A percentile compares a stretch with the other conserved stretches of the same genome.
phyloP scores from a whole-genome alignment of 1,140 invertebrate genomes.

The Hormaphis cornu region DNA sequence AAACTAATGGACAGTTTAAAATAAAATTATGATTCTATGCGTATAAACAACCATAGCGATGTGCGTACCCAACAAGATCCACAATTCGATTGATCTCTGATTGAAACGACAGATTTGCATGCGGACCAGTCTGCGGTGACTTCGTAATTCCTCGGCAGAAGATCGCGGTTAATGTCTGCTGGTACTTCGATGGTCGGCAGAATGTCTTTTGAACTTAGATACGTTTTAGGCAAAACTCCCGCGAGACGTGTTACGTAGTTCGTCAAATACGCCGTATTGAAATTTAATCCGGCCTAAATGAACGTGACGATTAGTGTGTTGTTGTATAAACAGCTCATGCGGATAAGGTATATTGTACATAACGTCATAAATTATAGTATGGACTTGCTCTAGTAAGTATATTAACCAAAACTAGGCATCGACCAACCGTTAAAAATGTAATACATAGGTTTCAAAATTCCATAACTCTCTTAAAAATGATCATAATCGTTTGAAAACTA shows the following conservation, averaged over 20 bases:
- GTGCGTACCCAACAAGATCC: slow-evolving; percentile 62
- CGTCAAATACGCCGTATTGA: background rate
- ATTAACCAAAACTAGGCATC: no score
- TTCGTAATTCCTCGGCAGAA: slow-evolving; percentile 67
- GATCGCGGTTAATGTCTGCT: background rate
- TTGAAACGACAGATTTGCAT: slow-evolving; percentile 67
- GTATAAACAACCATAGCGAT: background rate
- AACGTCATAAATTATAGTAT: no score
- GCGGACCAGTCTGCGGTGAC: slow-evolving; percentile 66
- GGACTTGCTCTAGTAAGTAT: no score
- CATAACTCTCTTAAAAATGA: no score
- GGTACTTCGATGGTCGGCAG: background rate
- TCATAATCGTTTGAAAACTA: no score
- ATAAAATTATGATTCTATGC: no score
- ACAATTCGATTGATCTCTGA: slow-evolving; percentile 64
- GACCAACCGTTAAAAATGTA: no score
- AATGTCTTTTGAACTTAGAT: background rate
- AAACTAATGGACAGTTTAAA: background rate
- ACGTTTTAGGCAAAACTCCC: background rate
- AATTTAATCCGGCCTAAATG: background rate
- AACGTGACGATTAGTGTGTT: background rate
- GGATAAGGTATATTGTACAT: no score
- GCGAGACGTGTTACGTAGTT: background rate
- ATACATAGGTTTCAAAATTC: no score
- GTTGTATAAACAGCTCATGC: no score